Conservation (phyloP, 2,797 vertebrate species). For the Pelobates cultripes region DNA sequence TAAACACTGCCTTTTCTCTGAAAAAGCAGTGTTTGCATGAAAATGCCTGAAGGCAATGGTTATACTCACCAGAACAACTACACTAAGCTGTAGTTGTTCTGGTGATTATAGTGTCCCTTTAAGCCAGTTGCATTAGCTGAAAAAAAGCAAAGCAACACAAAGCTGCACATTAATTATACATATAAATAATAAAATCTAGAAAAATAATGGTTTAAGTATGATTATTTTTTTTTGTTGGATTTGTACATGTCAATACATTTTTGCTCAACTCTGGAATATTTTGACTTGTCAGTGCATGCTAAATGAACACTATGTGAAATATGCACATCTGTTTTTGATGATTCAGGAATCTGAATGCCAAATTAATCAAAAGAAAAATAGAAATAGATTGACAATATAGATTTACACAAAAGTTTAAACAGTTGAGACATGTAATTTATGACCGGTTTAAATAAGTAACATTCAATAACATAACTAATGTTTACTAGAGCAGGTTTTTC, state of each 20-base stretch:
- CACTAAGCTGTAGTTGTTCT: too few species aligned
- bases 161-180: slow-evolving; percentile 8
- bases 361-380: slow-evolving; percentile 46
- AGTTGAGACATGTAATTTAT: too few species aligned
- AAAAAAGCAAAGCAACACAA: background rate
- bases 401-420: background rate
- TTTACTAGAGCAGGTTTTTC: too few species aligned
- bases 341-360: slow-evolving; percentile 47
- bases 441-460: too few species aligned
- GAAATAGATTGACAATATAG: slow-evolving; percentile 8
- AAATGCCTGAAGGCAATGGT: too few species aligned
- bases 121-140: background rate
- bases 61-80: too few species aligned
- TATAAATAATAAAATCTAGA: slow-evolving; percentile 1
- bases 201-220: background rate
- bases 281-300: slow-evolving; percentile 47
- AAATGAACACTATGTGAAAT: slow-evolving; percentile 53
- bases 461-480: too few species aligned
- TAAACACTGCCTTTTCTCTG: too few species aligned
- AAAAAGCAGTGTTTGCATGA: too few species aligned
- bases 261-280: slow-evolving; percentile 38
- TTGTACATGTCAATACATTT: slow-evolving; percentile 25
- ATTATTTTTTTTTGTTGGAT: background rate
- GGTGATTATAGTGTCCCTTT: too few species aligned
- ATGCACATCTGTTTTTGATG: slow-evolving; percentile 47